phyloP scores from a whole-genome alignment of 1,140 invertebrate species.

The Holcopasites calliopsidis region DNA sequence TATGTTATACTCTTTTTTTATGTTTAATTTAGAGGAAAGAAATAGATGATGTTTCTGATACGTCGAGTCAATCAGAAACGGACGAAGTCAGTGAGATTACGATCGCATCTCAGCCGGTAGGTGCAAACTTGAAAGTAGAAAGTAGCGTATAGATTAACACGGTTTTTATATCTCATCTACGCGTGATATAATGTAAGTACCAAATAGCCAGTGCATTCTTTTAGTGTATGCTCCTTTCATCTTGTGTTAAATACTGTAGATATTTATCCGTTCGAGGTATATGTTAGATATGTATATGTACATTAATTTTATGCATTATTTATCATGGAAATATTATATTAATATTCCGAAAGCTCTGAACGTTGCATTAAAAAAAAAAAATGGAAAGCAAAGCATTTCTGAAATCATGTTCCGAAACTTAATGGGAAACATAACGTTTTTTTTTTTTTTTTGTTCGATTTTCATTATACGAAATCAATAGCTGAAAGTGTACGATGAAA shows the following conservation, averaged over 20 bases:
- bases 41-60: conserved; percentile 69
- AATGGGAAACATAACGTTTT: too few species aligned
- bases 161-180: conserved; percentile 59
- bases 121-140: conserved; percentile 63
- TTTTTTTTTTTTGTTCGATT: too few species aligned
- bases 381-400: not conserved
- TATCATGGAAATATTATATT: conserved; percentile 25
- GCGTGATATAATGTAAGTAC: conserved; percentile 44
- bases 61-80: conserved; percentile 76
- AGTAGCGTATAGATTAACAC: conserved; percentile 64
- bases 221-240: conserved; percentile 41
- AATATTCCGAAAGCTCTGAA: conserved; percentile 14
- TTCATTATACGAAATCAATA: too few species aligned
- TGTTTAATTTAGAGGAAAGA: conserved; percentile 56
- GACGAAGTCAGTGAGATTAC: conserved; percentile 77
- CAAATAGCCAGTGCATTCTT: conserved; percentile 53
- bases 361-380: not conserved
- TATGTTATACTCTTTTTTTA: not conserved
- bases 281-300: conserved; percentile 30
- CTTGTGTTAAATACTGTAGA: conserved; percentile 61
- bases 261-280: conserved; percentile 50
- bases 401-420: not conserved
- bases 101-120: conserved; percentile 71
- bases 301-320: conserved; percentile 41
- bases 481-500: not conserved